Conservation (phyloP, 2,113 vertebrate species). For the Nipponia nippon region DNA sequence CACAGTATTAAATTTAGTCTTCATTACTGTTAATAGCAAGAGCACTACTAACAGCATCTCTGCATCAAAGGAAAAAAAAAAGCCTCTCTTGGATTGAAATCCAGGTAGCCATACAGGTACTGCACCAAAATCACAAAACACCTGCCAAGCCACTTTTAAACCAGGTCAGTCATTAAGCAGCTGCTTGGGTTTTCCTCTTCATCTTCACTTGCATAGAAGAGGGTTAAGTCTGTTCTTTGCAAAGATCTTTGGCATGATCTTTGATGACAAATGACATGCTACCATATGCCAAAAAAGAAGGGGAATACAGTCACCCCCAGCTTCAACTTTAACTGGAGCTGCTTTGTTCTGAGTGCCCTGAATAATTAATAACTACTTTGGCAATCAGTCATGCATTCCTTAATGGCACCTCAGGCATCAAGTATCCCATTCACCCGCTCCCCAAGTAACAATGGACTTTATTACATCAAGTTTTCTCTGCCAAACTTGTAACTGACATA, state of each 20-base stretch:
- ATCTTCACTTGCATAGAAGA: slow-evolving; percentile 39
- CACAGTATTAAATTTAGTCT: background rate
- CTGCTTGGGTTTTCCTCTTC: slow-evolving; percentile 17
- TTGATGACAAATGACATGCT: slow-evolving; percentile 60
- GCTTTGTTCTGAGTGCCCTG: slow-evolving; percentile 72
- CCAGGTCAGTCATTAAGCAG: background rate
- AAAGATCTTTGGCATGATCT: slow-evolving; percentile 54
- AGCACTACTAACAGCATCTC: background rate
- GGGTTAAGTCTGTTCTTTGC: slow-evolving; percentile 38
- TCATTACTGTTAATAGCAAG: background rate
- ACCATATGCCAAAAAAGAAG: slow-evolving; percentile 56
- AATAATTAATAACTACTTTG: slow-evolving; percentile 80
- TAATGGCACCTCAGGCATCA: slow-evolving; percentile 76
- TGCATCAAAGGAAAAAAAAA: background rate
- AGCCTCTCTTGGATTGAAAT: background rate
- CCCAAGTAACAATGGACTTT: slow-evolving; percentile 59
- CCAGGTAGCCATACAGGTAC: background rate
- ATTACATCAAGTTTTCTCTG: slow-evolving; percentile 29
- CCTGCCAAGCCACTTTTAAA: background rate
- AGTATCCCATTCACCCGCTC: slow-evolving; percentile 64
- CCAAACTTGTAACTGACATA: slow-evolving; percentile 54
- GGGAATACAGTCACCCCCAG: slow-evolving; percentile 31
- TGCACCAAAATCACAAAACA: background rate
- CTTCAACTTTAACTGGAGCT: slow-evolving; percentile 57
- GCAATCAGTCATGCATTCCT: slow-evolving; percentile 81